phyloP scores from a whole-genome alignment of 2,113 vertebrate genomes.

The Passerina amoena region DNA sequence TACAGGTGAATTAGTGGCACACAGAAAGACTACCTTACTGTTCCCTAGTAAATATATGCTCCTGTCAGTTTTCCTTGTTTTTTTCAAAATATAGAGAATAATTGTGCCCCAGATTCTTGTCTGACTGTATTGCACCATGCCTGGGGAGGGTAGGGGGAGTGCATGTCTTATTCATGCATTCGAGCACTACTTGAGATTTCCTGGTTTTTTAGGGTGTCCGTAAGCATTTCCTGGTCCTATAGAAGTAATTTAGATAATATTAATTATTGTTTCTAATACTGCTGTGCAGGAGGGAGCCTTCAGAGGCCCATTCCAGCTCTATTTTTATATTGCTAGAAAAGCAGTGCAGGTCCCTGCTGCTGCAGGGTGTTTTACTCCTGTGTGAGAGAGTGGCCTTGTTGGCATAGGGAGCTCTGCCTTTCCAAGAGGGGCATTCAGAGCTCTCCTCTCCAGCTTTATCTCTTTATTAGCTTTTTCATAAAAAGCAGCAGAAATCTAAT shows the following conservation, averaged over 20 bases:
- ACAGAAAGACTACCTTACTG: neutral
- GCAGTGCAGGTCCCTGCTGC: neutral
- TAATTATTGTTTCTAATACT: neutral
- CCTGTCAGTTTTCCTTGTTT: neutral
- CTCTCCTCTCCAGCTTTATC: neutral
- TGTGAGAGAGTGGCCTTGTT: neutral
- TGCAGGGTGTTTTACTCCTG: neutral
- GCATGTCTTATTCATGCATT: neutral
- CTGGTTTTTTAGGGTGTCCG: neutral
- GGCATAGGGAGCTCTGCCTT: neutral
- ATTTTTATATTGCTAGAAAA: neutral
- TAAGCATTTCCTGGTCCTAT: neutral
- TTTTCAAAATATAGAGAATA: neutral
- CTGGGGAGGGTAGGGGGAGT: neutral
- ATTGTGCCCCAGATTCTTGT: neutral
- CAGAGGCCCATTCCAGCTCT: neutral
- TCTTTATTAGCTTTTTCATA: neutral
- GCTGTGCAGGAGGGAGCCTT: neutral
- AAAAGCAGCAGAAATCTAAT: conserved; percentile 15
- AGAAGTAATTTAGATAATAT: neutral
- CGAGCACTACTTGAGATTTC: neutral
- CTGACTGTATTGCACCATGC: neutral
- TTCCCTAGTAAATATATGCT: neutral
- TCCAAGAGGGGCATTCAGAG: neutral
- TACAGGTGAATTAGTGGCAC: neutral